Evolutionary conservation across 2,888 invertebrate species (phyloP).

Genomic region (Chrysotoxum bicinctum): DNA sequence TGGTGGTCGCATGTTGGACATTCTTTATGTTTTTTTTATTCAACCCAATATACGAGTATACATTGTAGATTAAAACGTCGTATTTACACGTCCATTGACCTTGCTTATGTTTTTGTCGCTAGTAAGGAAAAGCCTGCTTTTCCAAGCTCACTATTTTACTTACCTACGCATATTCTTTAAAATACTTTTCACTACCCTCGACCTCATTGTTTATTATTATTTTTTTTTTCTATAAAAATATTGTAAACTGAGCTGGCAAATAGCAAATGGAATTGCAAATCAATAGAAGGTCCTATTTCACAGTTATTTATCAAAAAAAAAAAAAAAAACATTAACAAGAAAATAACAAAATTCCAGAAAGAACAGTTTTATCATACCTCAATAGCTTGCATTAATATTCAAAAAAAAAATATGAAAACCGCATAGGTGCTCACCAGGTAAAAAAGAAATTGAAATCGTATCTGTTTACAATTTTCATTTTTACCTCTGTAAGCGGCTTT

Average conservation of each 20-base stretch:
- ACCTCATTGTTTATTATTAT: background rate
- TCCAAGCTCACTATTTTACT: background rate
- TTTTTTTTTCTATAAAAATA: background rate
- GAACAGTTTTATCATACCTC: constrained; percentile 14
- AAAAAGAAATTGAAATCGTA: constrained; percentile 13
- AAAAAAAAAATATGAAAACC: background rate
- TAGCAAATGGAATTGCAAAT: constrained; percentile 13
- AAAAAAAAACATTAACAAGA: background rate
- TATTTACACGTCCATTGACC: background rate
- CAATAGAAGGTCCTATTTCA: constrained; percentile 34
- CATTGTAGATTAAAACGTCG: background rate
- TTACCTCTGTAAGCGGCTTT: constrained; percentile 53
- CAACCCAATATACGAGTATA: background rate
- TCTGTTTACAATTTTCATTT: constrained; percentile 45
- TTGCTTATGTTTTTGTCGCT: background rate
- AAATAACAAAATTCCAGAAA: background rate
- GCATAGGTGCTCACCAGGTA: background rate
- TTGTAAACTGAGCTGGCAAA: constrained; percentile 32
- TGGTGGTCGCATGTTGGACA: too few relatives aligned
- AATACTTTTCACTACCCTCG: background rate
- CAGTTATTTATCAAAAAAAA: constrained; percentile 5
- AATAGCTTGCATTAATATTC: constrained; percentile 52
- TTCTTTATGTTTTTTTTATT: too few relatives aligned
- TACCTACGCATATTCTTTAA: background rate
- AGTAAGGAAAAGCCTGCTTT: background rate